A percentile compares a stretch with the other conserved stretches of the same genome.
Conservation (phyloP, 2,888 invertebrate species). For the Opisthograptis luteolata region DNA sequence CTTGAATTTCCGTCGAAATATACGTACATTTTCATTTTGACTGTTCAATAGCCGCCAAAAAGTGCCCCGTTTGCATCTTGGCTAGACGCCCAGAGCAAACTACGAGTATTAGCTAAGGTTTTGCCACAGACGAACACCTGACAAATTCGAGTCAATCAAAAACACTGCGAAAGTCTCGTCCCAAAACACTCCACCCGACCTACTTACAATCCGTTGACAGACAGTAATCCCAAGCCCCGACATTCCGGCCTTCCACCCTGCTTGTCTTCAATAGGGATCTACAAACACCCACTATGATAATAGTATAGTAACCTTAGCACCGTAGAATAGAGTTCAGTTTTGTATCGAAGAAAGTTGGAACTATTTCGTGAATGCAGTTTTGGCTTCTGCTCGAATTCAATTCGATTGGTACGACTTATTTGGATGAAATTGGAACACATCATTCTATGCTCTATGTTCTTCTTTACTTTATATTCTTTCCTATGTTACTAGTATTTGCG, state of each 20-base stretch:
- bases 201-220: constrained; percentile 2
- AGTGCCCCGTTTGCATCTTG: no score
- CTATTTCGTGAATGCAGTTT: constrained; percentile 10
- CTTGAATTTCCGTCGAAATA: no score
- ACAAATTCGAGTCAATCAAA: no score
- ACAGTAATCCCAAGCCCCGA: constrained; percentile 12
- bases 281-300: background rate
- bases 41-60: no score
- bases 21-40: no score
- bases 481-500: no score
- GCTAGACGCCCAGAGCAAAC: no score
- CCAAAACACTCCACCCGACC: constrained; percentile 1
- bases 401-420: constrained; percentile 1
- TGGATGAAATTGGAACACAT: background rate
- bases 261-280: constrained; percentile 18
- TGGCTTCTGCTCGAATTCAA: background rate
- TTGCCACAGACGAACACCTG: no score
- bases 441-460: no score
- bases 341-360: background rate
- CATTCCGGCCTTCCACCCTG: constrained; percentile 20
- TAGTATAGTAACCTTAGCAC: background rate
- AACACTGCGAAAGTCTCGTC: background rate
- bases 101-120: no score
- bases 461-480: no score
- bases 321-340: background rate